Percentiles rank a stretch among this genome's conserved stretches.
Conservation (phyloP, 2,888 invertebrate species). For the Ophioninae sp. region DNA sequence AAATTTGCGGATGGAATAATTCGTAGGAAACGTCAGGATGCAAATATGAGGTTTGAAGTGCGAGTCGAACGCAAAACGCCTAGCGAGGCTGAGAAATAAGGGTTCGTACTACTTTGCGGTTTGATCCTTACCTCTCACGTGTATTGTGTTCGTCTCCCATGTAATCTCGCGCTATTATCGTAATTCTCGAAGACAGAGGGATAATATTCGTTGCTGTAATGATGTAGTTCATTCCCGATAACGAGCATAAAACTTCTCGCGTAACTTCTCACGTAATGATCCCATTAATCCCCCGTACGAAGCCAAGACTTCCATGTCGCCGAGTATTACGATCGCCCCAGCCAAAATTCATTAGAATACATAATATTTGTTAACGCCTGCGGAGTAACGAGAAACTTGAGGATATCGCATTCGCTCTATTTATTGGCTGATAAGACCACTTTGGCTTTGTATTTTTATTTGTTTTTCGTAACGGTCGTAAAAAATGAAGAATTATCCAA, state of each 20-base stretch:
- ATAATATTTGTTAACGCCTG: not conserved
- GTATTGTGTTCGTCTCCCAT: slow-evolving; percentile 29
- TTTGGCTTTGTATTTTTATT: not conserved
- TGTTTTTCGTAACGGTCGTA: not conserved
- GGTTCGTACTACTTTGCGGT: slow-evolving; percentile 36
- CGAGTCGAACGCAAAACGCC: not conserved
- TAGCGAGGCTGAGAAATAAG: slow-evolving; percentile 29
- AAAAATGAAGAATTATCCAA: not conserved
- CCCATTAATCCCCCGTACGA: slow-evolving; percentile 29
- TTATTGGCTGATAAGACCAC: not conserved
- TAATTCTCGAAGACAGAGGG: slow-evolving; percentile 38
- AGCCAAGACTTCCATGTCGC: slow-evolving; percentile 17
- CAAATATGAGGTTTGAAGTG: not conserved
- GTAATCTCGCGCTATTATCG: slow-evolving; percentile 12
- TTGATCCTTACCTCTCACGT: slow-evolving; percentile 15
- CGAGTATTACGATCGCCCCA: slow-evolving; percentile 22
- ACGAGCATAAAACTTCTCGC: slow-evolving; percentile 39
- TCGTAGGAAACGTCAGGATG: not conserved
- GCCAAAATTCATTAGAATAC: slow-evolving; percentile 18
- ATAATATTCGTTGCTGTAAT: slow-evolving; percentile 54
- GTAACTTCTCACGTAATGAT: slow-evolving; percentile 23
- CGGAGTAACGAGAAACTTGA: not conserved
- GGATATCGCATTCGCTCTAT: not conserved
- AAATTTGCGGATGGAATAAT: not conserved
- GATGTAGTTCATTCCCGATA: slow-evolving; percentile 49